These are phyloP conservation scores for Pogonomyrmex barbatus DNA, from an alignment of 1,140 invertebrate genomes.

Conservation along the genomic window DNA sequence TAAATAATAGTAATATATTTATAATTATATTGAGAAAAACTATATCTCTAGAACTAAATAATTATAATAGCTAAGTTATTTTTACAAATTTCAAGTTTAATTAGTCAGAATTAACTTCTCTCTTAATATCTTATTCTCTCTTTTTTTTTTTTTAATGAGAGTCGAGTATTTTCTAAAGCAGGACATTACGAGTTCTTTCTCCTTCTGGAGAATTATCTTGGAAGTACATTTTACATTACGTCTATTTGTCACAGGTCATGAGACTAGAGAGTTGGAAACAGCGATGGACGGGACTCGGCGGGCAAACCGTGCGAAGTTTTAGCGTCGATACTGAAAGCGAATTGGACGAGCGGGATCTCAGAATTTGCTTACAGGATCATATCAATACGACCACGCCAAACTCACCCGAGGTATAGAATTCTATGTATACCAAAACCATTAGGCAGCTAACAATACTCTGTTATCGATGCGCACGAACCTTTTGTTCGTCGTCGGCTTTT, in stretches of 20 bases:
- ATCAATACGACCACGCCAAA: conserved; percentile 73
- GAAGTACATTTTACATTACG: conserved; percentile 1
- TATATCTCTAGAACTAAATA: background rate
- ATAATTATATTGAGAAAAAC: background rate
- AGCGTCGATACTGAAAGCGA: conserved; percentile 87
- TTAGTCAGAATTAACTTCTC: background rate
- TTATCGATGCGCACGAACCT: conserved; percentile 64
- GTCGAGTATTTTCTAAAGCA: conserved; percentile 10
- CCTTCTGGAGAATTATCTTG: background rate
- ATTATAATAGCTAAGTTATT: background rate
- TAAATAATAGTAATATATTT: background rate
- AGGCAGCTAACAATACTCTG: conserved; percentile 75
- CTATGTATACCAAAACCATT: conserved; percentile 71
- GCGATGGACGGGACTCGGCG: conserved; percentile 81
- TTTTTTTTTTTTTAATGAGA: background rate
- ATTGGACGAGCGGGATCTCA: conserved; percentile 85
- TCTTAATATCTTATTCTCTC: background rate
- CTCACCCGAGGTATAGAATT: conserved; percentile 77
- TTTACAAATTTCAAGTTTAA: background rate
- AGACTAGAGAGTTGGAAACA: conserved; percentile 88
- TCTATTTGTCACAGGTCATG: conserved; percentile 86
- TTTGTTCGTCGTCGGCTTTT: conserved; percentile 71
- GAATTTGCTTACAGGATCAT: conserved; percentile 84
- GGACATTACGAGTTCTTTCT: background rate
- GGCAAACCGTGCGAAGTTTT: conserved; percentile 79